Evolutionary conservation across 2,113 vertebrate genomes (phyloP), one percentile per base, ranked within the genome.

Genomic region (Onychostoma macrolepis): DNA sequence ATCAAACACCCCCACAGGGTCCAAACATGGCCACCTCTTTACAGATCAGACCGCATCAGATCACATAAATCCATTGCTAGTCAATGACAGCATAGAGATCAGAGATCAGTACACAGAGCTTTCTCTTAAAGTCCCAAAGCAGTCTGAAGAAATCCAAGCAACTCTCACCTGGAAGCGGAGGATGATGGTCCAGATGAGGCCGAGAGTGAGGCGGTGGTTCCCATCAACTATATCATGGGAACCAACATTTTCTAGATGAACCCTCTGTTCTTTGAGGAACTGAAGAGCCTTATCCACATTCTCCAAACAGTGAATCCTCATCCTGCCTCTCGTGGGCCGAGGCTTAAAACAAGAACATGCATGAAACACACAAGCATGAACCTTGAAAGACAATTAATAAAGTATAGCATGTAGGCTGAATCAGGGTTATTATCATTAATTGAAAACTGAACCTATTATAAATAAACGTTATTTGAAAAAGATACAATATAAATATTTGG

Each of bases 161-260:
- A 30, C 2, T 74, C 82, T 56, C 90, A 98, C 98, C 97, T 99
- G 98, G 92, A 99, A 99, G 86, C 98, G 96, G 0, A 99, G 95
- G 88, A 99, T 99, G 92, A 99, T 97, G 89, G 98, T 99, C 98
- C 98, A 99, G 90, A 99, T 95, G 71, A 99, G 96, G 77, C 98
- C 98, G 8, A 99, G 93, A 0, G 96, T 97, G 79, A 99, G 96
- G 19, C 98, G 95, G 88, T 97, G 97, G 93, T 99, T 99, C 41
- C 97, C 98, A 0, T 99, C 98, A 48, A 99, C 97, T 0, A 99
- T 99, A 94, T 99, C 98, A 0, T 99, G 97, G 0, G 98, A 99
- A 17, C 97, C 98, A 13, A 99, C 97, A 8, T 99, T 99, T 93
- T 99, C 98, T 92, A 99, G 93, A 89, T 99, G 98, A 13, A 99